Evolutionary conservation across 1,140 invertebrate genomes (phyloP).

Genomic region (Drosophila jambulina): DNA sequence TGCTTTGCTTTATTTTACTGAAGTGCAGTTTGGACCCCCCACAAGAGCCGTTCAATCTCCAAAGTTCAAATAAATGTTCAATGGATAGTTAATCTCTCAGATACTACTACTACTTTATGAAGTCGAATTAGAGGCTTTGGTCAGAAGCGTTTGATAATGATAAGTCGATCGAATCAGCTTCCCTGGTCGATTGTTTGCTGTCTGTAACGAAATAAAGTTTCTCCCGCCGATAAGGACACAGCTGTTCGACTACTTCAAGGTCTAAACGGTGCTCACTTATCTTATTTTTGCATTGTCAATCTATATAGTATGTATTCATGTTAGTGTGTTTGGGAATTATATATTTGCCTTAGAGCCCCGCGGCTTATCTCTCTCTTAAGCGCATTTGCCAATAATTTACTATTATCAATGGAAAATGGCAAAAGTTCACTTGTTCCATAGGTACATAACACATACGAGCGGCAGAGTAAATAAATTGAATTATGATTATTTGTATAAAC

Average conservation of each 20-base stretch:
- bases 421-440: slow-evolving; percentile 50
- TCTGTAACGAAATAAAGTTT: slow-evolving; percentile 30
- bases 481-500: slow-evolving; percentile 35
- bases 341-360: slow-evolving; percentile 41
- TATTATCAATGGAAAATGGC: slow-evolving; percentile 67
- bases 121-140: background rate
- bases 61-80: slow-evolving; percentile 5
- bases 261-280: slow-evolving; percentile 59
- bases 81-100: background rate
- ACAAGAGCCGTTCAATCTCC: background rate
- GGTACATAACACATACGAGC: background rate
- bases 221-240: slow-evolving; percentile 51
- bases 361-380: slow-evolving; percentile 63
- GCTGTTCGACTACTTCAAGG: slow-evolving; percentile 76
- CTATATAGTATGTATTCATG: slow-evolving; percentile 6
- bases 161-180: slow-evolving; percentile 7
- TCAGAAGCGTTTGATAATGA: slow-evolving; percentile 6
- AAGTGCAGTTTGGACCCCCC: background rate
- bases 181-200: slow-evolving; percentile 17
- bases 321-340: slow-evolving; percentile 32
- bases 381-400: slow-evolving; percentile 73
- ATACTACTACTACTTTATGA: background rate
- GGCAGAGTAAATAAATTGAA: slow-evolving; percentile 17
- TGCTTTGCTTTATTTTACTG: background rate
- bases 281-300: slow-evolving; percentile 52